These are phyloP conservation scores for Tetrao urogallus DNA, from an alignment of 2,113 vertebrate species.

Conservation along the genomic window DNA sequence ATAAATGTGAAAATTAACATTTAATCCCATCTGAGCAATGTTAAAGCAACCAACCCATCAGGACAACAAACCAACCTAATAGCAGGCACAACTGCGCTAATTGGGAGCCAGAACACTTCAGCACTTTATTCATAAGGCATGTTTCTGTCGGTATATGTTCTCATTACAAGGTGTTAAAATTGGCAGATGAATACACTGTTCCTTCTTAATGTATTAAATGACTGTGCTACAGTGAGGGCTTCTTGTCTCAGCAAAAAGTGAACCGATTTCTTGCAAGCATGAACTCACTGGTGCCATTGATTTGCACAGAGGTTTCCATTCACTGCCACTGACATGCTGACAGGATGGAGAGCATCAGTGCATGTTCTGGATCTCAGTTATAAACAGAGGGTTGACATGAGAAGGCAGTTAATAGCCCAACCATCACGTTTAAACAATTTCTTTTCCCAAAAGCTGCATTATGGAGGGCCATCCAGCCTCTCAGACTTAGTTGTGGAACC, in stretches of 20 bases:
- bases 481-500: not conserved
- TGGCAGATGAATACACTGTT: constrained; percentile 12
- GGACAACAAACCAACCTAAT: fast-evolving
- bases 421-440: not conserved
- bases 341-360: not conserved
- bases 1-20: not conserved
- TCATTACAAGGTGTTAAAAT: constrained; percentile 35
- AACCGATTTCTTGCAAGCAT: not conserved
- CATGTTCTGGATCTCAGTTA: not conserved
- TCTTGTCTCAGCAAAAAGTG: constrained; percentile 8
- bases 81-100: not conserved
- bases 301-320: not conserved
- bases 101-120: not conserved
- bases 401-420: not conserved
- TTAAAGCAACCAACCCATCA: not conserved
- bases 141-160: not conserved
- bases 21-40: not conserved
- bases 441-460: not conserved
- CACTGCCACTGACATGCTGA: not conserved
- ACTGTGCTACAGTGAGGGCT: not conserved
- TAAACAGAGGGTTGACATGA: not conserved
- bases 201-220: not conserved
- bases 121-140: not conserved
- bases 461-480: not conserved
- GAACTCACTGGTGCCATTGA: not conserved